These are phyloP conservation scores for Melanotaenia duboulayi DNA, from an alignment of 2,113 vertebrate species.

Conservation along the genomic window DNA sequence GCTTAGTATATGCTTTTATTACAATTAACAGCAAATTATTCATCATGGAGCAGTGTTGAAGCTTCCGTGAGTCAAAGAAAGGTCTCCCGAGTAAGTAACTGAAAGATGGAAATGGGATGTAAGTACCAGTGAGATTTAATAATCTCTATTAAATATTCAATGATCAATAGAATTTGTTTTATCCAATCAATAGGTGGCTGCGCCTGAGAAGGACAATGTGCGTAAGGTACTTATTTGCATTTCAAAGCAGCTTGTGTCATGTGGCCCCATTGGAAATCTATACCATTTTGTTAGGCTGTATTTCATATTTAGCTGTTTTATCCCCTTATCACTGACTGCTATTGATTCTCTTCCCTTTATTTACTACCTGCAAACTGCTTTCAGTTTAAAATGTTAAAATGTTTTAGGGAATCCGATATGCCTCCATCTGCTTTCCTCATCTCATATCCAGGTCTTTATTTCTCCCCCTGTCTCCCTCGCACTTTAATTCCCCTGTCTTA, in stretches of 20 bases:
- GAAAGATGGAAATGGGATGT: constrained; percentile 78
- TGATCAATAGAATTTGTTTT: constrained; percentile 87
- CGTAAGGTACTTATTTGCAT: constrained; percentile 87
- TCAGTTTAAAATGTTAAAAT: constrained; percentile 85
- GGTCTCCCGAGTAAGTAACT: constrained; percentile 71
- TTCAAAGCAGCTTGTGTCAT: constrained; percentile 85
- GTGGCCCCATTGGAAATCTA: constrained; percentile 85
- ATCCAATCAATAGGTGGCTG: constrained; percentile 83
- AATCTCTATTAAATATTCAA: constrained; percentile 87
- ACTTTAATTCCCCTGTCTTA: constrained; percentile 61
- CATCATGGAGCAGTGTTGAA: constrained; percentile 34
- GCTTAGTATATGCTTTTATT: constrained; percentile 52
- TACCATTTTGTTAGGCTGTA: constrained; percentile 86
- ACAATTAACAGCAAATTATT: constrained; percentile 47
- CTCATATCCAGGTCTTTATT: constrained; percentile 53
- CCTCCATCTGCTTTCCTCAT: constrained; percentile 62
- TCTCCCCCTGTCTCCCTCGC: constrained; percentile 17
- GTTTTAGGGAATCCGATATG: constrained; percentile 79
- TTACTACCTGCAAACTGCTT: constrained; percentile 83
- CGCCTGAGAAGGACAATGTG: constrained; percentile 84
- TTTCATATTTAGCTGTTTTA: constrained; percentile 86
- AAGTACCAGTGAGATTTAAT: constrained; percentile 85
- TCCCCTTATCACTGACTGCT: constrained; percentile 83
- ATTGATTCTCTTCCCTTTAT: constrained; percentile 84
- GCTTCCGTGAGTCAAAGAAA: constrained; percentile 63